Evolutionary conservation across 2,113 vertebrate species (phyloP).

Genomic region (Bubo bubo): DNA sequence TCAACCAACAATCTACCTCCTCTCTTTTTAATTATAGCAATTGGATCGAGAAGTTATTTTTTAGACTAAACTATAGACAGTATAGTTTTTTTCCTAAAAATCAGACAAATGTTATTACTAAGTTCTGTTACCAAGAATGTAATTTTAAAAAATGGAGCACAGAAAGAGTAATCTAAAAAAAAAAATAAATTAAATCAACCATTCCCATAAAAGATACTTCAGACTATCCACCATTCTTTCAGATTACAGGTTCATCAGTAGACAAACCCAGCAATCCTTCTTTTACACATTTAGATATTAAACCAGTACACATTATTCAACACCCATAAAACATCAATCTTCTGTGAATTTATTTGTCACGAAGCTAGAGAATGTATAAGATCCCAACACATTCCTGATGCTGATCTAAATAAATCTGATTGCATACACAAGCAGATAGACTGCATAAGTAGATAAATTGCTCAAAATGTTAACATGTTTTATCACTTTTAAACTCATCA

Average conservation of each 20-base stretch:
- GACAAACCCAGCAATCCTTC: background rate
- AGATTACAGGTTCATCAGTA: background rate
- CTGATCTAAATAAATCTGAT: constrained; percentile 44
- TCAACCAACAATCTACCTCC: background rate
- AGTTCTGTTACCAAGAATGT: background rate
- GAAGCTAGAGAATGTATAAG: background rate
- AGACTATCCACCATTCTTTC: background rate
- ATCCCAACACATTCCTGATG: background rate
- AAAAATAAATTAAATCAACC: background rate
- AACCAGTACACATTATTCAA: background rate
- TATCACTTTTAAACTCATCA: constrained; percentile 23
- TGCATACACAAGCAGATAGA: background rate
- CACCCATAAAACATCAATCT: background rate
- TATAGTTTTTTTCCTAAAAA: background rate
- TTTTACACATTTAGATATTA: background rate
- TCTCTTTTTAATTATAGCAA: background rate
- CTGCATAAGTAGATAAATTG: constrained; percentile 1
- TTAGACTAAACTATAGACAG: background rate
- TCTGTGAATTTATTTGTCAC: background rate
- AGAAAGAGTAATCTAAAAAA: background rate
- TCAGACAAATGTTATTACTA: background rate
- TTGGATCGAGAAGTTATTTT: background rate
- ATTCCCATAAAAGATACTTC: background rate
- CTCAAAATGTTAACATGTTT: background rate
- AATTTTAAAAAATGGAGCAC: background rate